Base-by-base conservation (phyloP, 2,113 vertebrate species). In the Myodes glareolus region DNA sequence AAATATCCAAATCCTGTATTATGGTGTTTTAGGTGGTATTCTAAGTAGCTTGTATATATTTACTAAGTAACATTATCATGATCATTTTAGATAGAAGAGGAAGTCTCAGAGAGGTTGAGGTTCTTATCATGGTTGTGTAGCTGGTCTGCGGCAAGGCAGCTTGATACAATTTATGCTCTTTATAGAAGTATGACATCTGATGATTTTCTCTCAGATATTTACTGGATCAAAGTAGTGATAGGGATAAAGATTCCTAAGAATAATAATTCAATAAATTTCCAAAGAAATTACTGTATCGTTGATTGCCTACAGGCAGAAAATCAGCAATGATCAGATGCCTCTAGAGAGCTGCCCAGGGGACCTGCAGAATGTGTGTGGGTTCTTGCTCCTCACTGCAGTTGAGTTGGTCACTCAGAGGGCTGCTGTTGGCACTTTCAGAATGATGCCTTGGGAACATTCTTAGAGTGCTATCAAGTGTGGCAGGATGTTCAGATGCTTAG, bases 191-290 rank as follows among this genome's bases (percentile, higher is more conserved):
- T 85, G 42, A 86, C 91, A 86, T 55, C 73, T 76, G 73, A 63
- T 36, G 70, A 36, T 72, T 94, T 94, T 91, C 50, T 70, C 13
- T 91, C 45, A 92, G 12, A 65, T 94, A 67, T 50, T 93, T 92
- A 52, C 36, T 94, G 39, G 25, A 55, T 78, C n/a, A 82, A 85
- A 91, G 12, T 77, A 88, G 42, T 94, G 6, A 78, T 90, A 93
- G 36, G 47, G 72, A 27, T 77, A 95, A 91, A 89, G 52, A 47
- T 33, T 82, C 82, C 47, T 78, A 85, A 81, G 75, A 90, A 77
- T 61, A 96, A 58, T 82, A 55, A 72, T 92, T 81, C 75, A 36
- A 50, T 82, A 84, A 75, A 23, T 63, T 39, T 58, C 58, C 67
- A 75, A 1, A 87, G 67, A 92, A 91, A 63, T 61, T n/a, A 7